Conservation (phyloP, 2,797 vertebrate species). For the Channa striata region DNA sequence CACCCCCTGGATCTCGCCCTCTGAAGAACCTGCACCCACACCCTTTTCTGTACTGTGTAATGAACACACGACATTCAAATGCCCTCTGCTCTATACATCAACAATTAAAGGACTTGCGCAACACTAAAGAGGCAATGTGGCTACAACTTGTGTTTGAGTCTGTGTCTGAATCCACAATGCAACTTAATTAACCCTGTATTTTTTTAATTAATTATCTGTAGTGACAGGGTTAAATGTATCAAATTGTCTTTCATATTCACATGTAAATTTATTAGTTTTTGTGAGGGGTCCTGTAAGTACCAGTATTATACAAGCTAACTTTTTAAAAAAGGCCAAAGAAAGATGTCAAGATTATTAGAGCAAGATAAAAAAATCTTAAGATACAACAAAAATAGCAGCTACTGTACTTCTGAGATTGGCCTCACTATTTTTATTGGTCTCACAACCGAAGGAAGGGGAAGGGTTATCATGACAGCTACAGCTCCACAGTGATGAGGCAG, state of each 20-base stretch:
- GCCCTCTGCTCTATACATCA: constrained; percentile 58
- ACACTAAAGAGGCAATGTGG: not conserved
- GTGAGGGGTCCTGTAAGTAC: no score
- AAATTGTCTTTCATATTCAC: not conserved
- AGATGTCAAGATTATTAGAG: no score
- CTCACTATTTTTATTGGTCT: constrained; percentile 13
- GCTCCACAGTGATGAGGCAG: constrained; percentile 55
- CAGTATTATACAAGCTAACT: no score
- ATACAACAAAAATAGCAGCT: not conserved
- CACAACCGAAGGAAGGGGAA: constrained; percentile 18
- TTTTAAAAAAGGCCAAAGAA: no score
- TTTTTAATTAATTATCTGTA: no score
- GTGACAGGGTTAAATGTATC: not conserved
- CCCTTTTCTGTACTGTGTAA: constrained; percentile 46
- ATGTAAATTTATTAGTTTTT: no score
- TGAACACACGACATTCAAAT: constrained; percentile 70
- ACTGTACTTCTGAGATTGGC: not conserved
- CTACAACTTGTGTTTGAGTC: constrained; percentile 25
- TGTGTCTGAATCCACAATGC: not conserved
- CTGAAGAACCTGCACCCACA: constrained; percentile 58
- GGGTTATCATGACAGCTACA: constrained; percentile 46
- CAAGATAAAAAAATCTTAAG: no score
- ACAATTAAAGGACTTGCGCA: constrained; percentile 20
- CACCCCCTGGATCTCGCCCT: constrained; percentile 62
- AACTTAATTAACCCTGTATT: constrained; percentile 4